Evolutionary conservation across 2,797 vertebrate species (phyloP).

Genomic region (Epinephelus coioides): DNA sequence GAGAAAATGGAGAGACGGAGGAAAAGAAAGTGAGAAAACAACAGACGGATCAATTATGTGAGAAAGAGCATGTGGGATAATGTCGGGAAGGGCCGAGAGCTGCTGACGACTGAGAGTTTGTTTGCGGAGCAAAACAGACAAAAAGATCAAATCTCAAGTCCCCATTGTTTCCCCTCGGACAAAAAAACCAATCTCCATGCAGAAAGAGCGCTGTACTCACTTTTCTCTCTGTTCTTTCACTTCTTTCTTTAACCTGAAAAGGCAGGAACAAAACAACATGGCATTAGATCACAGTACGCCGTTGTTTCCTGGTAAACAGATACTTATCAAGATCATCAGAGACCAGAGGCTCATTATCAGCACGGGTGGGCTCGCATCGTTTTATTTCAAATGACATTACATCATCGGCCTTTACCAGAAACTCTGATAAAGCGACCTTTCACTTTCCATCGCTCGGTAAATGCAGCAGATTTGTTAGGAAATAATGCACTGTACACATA

Average conservation of each 20-base stretch:
- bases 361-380: slow-evolving; percentile 45
- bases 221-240: slow-evolving; percentile 93
- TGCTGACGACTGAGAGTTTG: slow-evolving; percentile 46
- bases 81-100: slow-evolving; percentile 19
- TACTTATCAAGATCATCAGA: slow-evolving; percentile 55
- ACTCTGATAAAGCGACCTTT: slow-evolving; percentile 51
- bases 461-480: slow-evolving; percentile 44
- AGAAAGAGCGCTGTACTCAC: slow-evolving; percentile 89
- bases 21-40: slow-evolving; percentile 5
- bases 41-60: slow-evolving; percentile 17
- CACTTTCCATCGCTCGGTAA: slow-evolving; percentile 53
- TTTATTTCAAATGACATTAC: slow-evolving; percentile 45
- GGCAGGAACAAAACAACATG: slow-evolving; percentile 71
- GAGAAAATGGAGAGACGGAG: slow-evolving; percentile 1
- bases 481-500: slow-evolving; percentile 25
- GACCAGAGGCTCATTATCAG: slow-evolving; percentile 39
- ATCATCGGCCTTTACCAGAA: slow-evolving; percentile 62
- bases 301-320: slow-evolving; percentile 70
- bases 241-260: slow-evolving; percentile 95
- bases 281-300: slow-evolving; percentile 65
- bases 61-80: slow-evolving; percentile 18
- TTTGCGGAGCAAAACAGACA: slow-evolving; percentile 50
- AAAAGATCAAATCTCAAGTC: slow-evolving; percentile 68
- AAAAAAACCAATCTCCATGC: slow-evolving; percentile 52
- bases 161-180: slow-evolving; percentile 54